Base-by-base conservation (phyloP, 2,797 vertebrate genomes). In the Rhincodon typus region DNA sequence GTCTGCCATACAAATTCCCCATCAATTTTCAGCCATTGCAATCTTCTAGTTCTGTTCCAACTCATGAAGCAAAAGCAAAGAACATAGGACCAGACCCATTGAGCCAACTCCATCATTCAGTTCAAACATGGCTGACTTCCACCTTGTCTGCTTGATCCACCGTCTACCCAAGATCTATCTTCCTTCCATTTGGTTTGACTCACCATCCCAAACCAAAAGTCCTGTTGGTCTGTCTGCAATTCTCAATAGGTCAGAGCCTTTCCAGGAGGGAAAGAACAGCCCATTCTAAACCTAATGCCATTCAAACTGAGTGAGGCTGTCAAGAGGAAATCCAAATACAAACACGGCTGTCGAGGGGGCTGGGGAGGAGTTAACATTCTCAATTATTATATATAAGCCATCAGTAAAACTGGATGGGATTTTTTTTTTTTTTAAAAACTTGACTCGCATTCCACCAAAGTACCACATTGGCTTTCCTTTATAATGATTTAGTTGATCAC, bases 401-500 rank as follows among this genome's bases (percentile, higher is more conserved):
- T 53, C 77, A 50, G 5, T 66, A 66, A 66, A 91, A 66, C 62
- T 34, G n/a, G 57, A 4, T 10, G 1, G 57, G 50, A 53, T 23
- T 72, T 66, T n/a, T n/a, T n/a, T n/a, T 88, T 38, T 93, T 93
- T 38, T 17, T 2, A 23, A 69, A 69, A 69, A 42, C 90, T 93
- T 93, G n/a, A 67, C 23, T 67, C n/a, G 21, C 38, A 93, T 69
- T 93, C 90, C 88, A 91, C 88, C 90, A 93, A 93, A 93, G 90
- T 25, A 38, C 62, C n/a, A 93, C 23, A 27, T 69, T 93, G n/a
- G 69, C 90, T 93, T 93, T 93, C 19, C 19, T 66, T 38, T 93
- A 88, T 77, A 10, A 66, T 23, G 38, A 23, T 42, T 93, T 69
- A 69, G 90, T 66, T 93, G 66, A 93, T 62, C 62, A 67, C 34